These are phyloP conservation scores for Epinephelus lanceolatus DNA, from an alignment of 2,113 vertebrate genomes.

Conservation along the genomic window DNA sequence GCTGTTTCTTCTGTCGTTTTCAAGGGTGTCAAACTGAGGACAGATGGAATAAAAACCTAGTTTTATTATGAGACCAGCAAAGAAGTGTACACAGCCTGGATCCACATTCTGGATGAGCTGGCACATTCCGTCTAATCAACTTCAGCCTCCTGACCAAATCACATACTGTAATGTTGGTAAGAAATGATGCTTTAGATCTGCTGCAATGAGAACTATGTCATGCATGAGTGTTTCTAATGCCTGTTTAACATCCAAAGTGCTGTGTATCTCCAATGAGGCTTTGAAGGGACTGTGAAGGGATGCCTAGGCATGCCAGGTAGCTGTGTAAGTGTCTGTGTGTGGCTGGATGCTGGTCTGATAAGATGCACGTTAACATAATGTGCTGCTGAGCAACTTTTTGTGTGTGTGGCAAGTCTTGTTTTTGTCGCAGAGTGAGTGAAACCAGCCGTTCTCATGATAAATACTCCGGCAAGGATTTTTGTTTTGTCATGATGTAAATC, in stretches of 20 bases:
- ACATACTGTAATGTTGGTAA: conserved; percentile 19
- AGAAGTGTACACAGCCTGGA: background rate
- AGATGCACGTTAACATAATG: conserved; percentile 1
- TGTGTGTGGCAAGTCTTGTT: background rate
- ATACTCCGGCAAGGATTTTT: no score
- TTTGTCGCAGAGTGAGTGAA: background rate
- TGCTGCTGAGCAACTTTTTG: background rate
- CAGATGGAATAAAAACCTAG: background rate
- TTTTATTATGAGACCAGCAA: background rate
- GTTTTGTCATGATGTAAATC: background rate
- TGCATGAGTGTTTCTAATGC: conserved; percentile 36
- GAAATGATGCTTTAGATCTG: conserved; percentile 39
- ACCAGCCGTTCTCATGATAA: background rate
- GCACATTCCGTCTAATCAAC: conserved; percentile 8
- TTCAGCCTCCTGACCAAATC: conserved; percentile 15
- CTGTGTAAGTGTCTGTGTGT: conserved; percentile 26
- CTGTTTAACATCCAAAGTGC: conserved; percentile 53
- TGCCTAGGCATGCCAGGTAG: conserved; percentile 39
- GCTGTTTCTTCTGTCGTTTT: background rate
- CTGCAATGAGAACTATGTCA: conserved; percentile 36
- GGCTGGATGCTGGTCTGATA: conserved; percentile 18
- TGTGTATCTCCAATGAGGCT: conserved; percentile 35
- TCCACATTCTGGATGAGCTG: conserved; percentile 2
- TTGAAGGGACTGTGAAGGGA: conserved; percentile 51
- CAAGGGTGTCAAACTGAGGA: background rate